A percentile compares a stretch with the other conserved stretches of the same genome.
phyloP scores from a whole-genome alignment of 2,888 invertebrate genomes.

The Eurois occulta region DNA sequence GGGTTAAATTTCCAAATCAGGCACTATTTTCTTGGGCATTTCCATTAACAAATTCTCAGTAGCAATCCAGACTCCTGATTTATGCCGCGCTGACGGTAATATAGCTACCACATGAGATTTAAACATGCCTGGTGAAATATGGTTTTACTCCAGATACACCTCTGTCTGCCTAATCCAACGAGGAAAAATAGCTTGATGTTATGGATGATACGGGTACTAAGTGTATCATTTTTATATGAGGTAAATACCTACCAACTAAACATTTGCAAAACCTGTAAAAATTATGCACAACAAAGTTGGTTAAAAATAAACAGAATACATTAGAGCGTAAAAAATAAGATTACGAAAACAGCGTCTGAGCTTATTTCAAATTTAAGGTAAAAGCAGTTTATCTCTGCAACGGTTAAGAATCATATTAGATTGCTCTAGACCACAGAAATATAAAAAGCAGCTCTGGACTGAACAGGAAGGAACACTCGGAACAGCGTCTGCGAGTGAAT shows the following conservation, averaged over 20 bases:
- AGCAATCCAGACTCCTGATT: neutral
- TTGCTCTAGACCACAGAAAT: no score
- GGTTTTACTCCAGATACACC: neutral
- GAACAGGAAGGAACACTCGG: no score
- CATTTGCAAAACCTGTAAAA: neutral
- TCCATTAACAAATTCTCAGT: neutral
- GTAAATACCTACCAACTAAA: neutral
- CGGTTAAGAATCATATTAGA: constrained; percentile 2
- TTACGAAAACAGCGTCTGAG: neutral
- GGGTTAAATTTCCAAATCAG: neutral
- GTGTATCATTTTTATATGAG: neutral
- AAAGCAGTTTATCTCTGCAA: neutral
- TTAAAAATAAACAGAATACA: neutral
- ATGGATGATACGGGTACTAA: neutral
- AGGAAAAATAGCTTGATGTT: neutral
- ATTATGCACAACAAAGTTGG: neutral
- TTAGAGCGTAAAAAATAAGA: neutral
- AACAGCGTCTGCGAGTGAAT: neutral
- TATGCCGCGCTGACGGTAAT: neutral
- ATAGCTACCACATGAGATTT: neutral
- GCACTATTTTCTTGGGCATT: no score
- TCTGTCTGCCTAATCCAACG: neutral
- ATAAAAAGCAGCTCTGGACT: no score
- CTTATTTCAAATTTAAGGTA: constrained; percentile 2
- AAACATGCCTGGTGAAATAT: no score